These are phyloP conservation scores for Bombus huntii DNA, from an alignment of 1,140 invertebrate genomes.

Conservation along the genomic window DNA sequence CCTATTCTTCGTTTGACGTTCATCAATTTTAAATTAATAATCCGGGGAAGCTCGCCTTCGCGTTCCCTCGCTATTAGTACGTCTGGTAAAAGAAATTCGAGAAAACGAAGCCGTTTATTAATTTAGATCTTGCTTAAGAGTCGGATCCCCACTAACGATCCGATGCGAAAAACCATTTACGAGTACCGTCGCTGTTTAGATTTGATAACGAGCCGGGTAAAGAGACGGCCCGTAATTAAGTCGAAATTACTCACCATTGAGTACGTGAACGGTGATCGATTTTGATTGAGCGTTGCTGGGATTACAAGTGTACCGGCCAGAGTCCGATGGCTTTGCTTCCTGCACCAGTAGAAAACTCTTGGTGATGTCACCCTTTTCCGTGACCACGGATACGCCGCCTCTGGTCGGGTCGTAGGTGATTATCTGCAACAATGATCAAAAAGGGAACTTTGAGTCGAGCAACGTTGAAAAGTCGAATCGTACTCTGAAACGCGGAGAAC, in stretches of 20 bases:
- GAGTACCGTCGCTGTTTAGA: too few relatives aligned
- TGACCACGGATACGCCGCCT: slow-evolving; percentile 90
- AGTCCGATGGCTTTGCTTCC: slow-evolving; percentile 89
- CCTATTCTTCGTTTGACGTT: not conserved
- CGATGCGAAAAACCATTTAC: too few relatives aligned
- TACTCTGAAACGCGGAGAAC: not conserved
- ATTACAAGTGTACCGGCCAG: slow-evolving; percentile 92
- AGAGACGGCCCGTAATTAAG: not conserved
- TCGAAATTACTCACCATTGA: slow-evolving; percentile 90
- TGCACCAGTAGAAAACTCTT: slow-evolving; percentile 92
- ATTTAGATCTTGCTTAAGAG: not conserved
- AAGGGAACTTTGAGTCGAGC: slow-evolving; percentile 17
- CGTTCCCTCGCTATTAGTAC: not conserved
- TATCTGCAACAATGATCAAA: slow-evolving; percentile 83
- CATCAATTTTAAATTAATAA: slow-evolving; percentile 33
- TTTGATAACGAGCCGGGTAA: not conserved
- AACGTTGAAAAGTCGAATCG: not conserved
- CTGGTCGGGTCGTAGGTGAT: slow-evolving; percentile 89
- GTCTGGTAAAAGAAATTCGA: not conserved
- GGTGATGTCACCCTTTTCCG: slow-evolving; percentile 92
- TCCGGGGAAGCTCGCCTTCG: too few relatives aligned
- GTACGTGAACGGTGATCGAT: slow-evolving; percentile 93
- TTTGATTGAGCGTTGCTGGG: slow-evolving; percentile 94
- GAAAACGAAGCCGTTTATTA: not conserved
- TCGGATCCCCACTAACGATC: not conserved